Percentiles rank a stretch among this genome's conserved stretches.
phyloP scores from a whole-genome alignment of 2,113 vertebrate genomes.

The Alosa alosa region DNA sequence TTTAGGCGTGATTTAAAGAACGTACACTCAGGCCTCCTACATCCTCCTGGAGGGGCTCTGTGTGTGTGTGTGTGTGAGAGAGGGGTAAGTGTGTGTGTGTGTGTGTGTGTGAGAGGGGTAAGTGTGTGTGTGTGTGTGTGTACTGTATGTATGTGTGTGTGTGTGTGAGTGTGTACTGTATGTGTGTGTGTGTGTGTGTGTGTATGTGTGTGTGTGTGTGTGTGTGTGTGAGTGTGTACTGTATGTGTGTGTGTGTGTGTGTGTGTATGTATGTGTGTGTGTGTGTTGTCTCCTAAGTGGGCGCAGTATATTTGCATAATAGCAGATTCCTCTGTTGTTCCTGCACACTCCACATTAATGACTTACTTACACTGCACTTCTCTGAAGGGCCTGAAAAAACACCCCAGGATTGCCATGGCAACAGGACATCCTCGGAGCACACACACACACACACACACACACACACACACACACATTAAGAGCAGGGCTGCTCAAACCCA shows the following conservation, averaged over 20 bases:
- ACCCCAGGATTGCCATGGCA: conserved; percentile 32
- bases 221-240: too few species aligned
- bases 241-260: not conserved
- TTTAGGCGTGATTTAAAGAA: not conserved
- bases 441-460: too few species aligned
- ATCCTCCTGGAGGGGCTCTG: too few species aligned
- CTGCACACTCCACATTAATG: conserved; percentile 23
- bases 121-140: too few species aligned
- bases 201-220: not conserved
- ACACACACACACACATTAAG: too few species aligned
- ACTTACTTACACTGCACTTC: conserved; percentile 22
- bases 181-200: not conserved
- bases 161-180: not conserved
- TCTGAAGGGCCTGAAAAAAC: not conserved
- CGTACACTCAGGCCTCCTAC: too few species aligned
- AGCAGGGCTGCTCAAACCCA: not conserved
- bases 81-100: too few species aligned
- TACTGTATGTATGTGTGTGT: too few species aligned
- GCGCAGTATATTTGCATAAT: conserved; percentile 26
- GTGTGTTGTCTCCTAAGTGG: not conserved
- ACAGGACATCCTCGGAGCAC: conserved; percentile 21
- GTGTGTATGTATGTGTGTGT: not conserved
- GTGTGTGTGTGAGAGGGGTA: too few species aligned
- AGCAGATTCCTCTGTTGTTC: not conserved
- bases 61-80: too few species aligned